Evolutionary conservation across 1,140 invertebrate species (phyloP).

Genomic region (Leptestheria dahalacensis): DNA sequence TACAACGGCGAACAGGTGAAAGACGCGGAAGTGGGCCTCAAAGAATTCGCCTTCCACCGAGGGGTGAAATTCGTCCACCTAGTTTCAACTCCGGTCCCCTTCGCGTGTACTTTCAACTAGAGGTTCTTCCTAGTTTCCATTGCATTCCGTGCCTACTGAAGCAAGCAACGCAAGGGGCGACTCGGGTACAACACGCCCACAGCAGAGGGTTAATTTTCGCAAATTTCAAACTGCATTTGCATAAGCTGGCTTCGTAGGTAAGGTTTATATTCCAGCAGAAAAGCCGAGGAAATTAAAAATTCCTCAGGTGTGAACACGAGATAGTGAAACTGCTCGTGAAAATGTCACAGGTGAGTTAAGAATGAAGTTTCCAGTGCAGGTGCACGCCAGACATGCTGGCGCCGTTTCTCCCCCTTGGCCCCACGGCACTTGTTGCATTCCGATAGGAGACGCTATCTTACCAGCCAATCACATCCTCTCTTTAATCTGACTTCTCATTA

Average conservation of each 20-base stretch:
- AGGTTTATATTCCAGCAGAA: too few species aligned
- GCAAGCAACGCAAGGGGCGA: too few species aligned
- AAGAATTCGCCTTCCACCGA: neutral
- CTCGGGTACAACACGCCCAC: too few species aligned
- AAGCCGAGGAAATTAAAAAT: neutral
- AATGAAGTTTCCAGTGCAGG: neutral
- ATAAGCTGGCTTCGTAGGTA: too few species aligned
- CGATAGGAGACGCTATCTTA: neutral
- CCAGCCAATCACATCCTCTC: neutral
- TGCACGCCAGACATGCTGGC: neutral
- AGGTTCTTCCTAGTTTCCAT: too few species aligned
- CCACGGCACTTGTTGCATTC: neutral
- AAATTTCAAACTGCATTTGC: too few species aligned
- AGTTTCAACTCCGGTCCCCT: neutral
- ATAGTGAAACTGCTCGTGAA: neutral
- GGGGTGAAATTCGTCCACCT: too few species aligned
- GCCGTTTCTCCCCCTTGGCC: neutral
- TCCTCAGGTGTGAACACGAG: neutral
- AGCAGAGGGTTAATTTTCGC: too few species aligned
- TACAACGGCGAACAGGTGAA: neutral
- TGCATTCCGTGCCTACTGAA: too few species aligned
- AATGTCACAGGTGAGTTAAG: neutral
- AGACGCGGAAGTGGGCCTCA: neutral
- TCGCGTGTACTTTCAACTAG: neutral
- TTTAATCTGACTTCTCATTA: too few species aligned